These are phyloP conservation scores for Morus bassanus DNA, from an alignment of 2,797 vertebrate species.

Conservation along the genomic window DNA sequence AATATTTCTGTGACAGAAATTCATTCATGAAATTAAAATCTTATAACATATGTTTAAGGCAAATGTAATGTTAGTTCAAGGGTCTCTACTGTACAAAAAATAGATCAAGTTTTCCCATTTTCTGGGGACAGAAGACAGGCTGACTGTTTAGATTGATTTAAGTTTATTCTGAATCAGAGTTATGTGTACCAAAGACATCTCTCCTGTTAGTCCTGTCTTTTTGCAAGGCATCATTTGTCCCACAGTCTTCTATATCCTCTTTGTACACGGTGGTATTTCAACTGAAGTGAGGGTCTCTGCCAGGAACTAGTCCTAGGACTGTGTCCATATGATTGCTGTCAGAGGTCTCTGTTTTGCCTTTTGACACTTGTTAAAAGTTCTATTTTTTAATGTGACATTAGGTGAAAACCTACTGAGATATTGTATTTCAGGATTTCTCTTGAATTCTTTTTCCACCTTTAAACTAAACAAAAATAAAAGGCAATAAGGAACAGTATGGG, in stretches of 20 bases:
- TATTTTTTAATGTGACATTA: not conserved
- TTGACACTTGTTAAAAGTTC: not conserved
- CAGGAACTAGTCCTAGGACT: not conserved
- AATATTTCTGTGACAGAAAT: not conserved
- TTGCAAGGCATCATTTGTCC: not conserved
- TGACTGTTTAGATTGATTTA: not conserved
- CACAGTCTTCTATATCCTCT: not conserved
- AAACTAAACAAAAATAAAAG: not conserved
- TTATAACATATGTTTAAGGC: fast-evolving
- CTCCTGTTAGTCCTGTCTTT: not conserved
- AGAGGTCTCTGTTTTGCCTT: not conserved
- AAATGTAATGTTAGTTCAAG: not conserved
- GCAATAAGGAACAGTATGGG: not conserved
- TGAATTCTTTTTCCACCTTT: not conserved
- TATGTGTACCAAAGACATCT: not conserved
- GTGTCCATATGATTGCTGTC: not conserved
- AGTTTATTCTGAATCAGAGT: not conserved
- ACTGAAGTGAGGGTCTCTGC: not conserved
- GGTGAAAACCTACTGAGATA: not conserved
- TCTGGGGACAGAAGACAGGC: not conserved
- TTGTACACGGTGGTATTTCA: not conserved
- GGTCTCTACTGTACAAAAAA: not conserved
- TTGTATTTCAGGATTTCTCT: not conserved
- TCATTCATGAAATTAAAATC: not conserved
- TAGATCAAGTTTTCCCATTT: not conserved